Conservation (phyloP, 2,888 invertebrate genomes). For the Meta bourneti region DNA sequence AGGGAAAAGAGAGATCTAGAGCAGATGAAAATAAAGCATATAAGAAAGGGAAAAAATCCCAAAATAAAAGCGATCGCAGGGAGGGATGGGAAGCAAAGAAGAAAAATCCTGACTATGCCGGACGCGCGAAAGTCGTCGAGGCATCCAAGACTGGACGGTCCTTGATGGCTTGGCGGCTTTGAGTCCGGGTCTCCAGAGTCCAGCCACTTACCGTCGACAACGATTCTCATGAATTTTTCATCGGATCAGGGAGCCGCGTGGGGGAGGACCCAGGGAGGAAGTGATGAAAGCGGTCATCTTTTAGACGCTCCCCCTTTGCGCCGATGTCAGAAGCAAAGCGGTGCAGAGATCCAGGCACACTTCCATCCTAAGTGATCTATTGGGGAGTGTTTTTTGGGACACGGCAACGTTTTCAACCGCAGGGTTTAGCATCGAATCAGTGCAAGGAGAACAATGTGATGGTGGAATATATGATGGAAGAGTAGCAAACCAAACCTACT, state of each 20-base stretch:
- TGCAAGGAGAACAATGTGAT: background rate
- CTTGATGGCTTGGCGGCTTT: constrained; percentile 56
- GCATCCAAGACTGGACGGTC: constrained; percentile 28
- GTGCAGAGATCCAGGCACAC: background rate
- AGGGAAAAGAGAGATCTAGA: background rate
- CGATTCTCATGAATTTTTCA: constrained; percentile 76
- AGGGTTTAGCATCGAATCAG: background rate
- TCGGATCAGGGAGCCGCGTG: constrained; percentile 61
- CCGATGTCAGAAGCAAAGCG: background rate
- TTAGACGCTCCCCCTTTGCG: constrained; percentile 56
- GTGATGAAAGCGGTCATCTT: constrained; percentile 76
- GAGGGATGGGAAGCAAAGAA: constrained; percentile 4
- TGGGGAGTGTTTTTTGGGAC: background rate
- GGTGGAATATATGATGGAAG: too few relatives aligned
- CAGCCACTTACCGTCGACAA: constrained; percentile 75
- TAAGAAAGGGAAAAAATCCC: constrained; percentile 29
- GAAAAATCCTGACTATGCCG: constrained; percentile 43
- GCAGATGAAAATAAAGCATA: constrained; percentile 45
- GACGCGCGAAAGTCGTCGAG: constrained; percentile 58
- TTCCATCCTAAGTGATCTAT: too few relatives aligned
- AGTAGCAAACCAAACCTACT: too few relatives aligned
- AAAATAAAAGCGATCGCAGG: constrained; percentile 56
- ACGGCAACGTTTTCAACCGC: background rate
- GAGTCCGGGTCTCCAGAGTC: constrained; percentile 60
- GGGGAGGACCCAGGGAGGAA: constrained; percentile 18